Base-by-base conservation (phyloP, 2,797 vertebrate genomes). In the Pseudopleuronectes americanus region DNA sequence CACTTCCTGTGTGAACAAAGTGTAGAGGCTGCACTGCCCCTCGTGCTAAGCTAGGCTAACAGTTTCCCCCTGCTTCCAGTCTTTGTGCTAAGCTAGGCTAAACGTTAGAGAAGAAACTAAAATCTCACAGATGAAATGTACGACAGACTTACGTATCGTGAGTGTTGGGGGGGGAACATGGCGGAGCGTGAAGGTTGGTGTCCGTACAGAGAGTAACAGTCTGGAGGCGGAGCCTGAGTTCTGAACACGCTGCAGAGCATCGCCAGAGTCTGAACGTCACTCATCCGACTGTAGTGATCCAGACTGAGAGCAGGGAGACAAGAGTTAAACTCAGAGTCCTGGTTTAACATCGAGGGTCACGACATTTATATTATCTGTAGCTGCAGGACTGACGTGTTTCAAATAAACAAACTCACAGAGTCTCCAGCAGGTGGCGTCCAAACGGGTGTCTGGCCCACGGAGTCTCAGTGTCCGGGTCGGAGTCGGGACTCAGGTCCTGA, bases 391-490 rank as follows among this genome's bases (percentile, higher is more conserved):
- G 31, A 33, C 31, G 41, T 16, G 12, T 43, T 16, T 16, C 14
- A 19, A 56, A 33, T 12, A 28, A 7, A 14, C 0, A 3, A 10
- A 71, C 97, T 90, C 94, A 99, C 97, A 99, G 87, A 5, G 96
- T 98, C 76, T 98, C 96, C 91, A 99, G 93, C 57, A 99, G 95
- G 74, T 96, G 96, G 69, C 97, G 96, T 33, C 98, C 98, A 64
- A 99, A 99, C 0, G 98, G 98, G 85, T 99, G 98, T 78, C 94
- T 94, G 76, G 97, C 97, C 98, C 98, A 99, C 8, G 98, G 98
- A 1, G 95, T 96, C 89, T 97, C 96, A 17, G 94, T 87, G 89
- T 99, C 97, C 6, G 98, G 98, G 87, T 99, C 97, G 2, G 94
- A 91, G 74, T 98, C 96, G 0, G 97, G 97, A 86, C 92, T 95